A percentile compares a stretch with the other conserved stretches of the same genome.
Evolutionary conservation across 1,140 invertebrate species (phyloP).

Genomic region (Atopsyche davidsoni): DNA sequence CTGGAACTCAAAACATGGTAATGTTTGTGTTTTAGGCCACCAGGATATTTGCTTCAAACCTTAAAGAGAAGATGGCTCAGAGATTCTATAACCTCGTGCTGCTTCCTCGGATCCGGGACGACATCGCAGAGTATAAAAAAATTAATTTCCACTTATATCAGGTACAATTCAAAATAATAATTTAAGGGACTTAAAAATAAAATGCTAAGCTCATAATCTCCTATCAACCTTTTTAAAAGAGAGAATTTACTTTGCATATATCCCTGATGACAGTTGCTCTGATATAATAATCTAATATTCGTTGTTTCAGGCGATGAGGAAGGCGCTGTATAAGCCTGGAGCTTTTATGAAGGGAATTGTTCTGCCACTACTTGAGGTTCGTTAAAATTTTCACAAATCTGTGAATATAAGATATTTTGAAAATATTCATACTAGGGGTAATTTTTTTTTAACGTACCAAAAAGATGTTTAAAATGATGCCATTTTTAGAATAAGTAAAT

Average conservation of each 20-base stretch:
- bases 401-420: too few relatives aligned
- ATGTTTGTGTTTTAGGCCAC: conserved; percentile 61
- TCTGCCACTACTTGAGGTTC: conserved; percentile 79
- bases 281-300: neutral
- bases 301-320: conserved; percentile 68
- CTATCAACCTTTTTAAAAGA: too few relatives aligned
- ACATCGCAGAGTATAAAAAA: conserved; percentile 90
- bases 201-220: too few relatives aligned
- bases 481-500: too few relatives aligned
- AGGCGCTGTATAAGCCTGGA: conserved; percentile 92
- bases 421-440: conserved; percentile 3
- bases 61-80: conserved; percentile 95
- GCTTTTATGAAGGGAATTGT: conserved; percentile 99
- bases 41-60: conserved; percentile 91
- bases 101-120: conserved; percentile 88
- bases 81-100: conserved; percentile 93
- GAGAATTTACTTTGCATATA: too few relatives aligned
- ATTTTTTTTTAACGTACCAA: conserved; percentile 27
- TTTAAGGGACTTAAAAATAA: too few relatives aligned
- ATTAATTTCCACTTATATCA: conserved; percentile 95
- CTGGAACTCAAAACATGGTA: neutral
- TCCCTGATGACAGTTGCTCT: too few relatives aligned
- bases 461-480: too few relatives aligned
- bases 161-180: conserved; percentile 5
- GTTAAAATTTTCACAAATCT: conserved; percentile 27